phyloP scores from a whole-genome alignment of 92 coral and sea anemone genomes.

The Palythoa caribaeorum region DNA sequence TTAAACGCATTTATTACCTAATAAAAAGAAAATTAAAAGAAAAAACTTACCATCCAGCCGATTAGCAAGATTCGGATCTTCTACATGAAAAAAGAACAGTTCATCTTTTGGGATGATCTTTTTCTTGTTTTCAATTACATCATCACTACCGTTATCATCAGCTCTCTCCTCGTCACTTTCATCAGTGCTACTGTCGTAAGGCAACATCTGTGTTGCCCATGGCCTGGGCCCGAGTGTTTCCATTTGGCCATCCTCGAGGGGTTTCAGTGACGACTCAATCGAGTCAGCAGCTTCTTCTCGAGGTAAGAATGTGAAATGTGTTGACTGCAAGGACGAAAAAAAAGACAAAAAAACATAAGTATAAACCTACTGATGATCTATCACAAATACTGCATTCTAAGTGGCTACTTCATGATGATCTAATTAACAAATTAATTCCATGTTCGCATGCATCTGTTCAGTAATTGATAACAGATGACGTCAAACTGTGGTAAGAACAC shows the following conservation, averaged over 20 bases:
- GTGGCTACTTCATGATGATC: neutral
- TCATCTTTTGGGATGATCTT: constrained; percentile 42
- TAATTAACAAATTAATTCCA: no score
- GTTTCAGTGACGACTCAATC: constrained; percentile 1
- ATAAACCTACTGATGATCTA: neutral
- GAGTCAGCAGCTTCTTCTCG: constrained; percentile 44
- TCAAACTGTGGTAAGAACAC: no score
- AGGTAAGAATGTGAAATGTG: constrained; percentile 63
- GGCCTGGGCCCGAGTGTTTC: constrained; percentile 62
- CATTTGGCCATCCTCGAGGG: constrained; percentile 21
- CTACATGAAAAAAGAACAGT: constrained; percentile 87
- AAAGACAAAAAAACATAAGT: neutral
- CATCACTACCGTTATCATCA: constrained; percentile 23
- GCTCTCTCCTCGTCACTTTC: constrained; percentile 68
- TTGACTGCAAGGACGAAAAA: constrained; percentile 18
- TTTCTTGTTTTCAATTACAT: constrained; percentile 10
- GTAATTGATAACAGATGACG: no score
- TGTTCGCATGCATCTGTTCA: no score
- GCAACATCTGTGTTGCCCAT: constrained; percentile 71
- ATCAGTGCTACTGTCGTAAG: constrained; percentile 95
- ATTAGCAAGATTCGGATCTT: constrained; percentile 72
- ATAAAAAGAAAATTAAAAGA: neutral
- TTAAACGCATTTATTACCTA: no score
- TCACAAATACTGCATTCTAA: no score
- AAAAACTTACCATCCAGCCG: constrained; percentile 73